Base-by-base conservation (phyloP, 2,888 invertebrate species). In the Poecilus cupreus region DNA sequence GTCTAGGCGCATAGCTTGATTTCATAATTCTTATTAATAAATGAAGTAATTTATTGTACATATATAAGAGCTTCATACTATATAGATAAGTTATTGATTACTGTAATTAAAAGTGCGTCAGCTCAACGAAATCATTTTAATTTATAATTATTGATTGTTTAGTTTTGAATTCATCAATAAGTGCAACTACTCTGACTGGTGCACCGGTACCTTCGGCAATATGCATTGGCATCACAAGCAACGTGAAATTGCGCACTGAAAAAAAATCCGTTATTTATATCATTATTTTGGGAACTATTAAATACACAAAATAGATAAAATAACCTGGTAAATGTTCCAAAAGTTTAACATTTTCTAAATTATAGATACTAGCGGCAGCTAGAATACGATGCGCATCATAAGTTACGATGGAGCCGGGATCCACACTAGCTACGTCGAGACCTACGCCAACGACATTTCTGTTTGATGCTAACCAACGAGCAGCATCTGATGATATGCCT, bases 361-460 rank as follows among this genome's bases (percentile, higher is more conserved):
- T 88, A 82, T 90, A 91, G 18, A 91, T 88, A 82, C 90, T 89
- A 5, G 87, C 85, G n/a, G 83, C 83, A 0, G 86, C 89, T 6
- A 94, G 89, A 16, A 91, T 89, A 1, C 90, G 89, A 85, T 92
- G 93, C 1, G 89, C 90, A 0, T 89, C 26, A 26, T 26, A 26
- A 5, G 26, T 26, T 5, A 8, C 39, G 22, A 88, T 86, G 85
- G 87, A 84, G 83, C 93, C 92, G 0, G 91, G 89, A 87, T 94
- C 94, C 1, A 92, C 87, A 4, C 93, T 93, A 0, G 93, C 91
- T 0, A 93, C 91, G 86, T 94, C 94, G 0, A 93, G 89, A 0
- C 92, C 94, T 0, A 94, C 91, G 0, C 94, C 94, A 1, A 92
- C 90, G 81, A 94, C 91, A 83, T 90, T 10, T 91, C 89, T 64